Base-by-base conservation (phyloP, 2,888 invertebrate species). In the Acleris emargana region DNA sequence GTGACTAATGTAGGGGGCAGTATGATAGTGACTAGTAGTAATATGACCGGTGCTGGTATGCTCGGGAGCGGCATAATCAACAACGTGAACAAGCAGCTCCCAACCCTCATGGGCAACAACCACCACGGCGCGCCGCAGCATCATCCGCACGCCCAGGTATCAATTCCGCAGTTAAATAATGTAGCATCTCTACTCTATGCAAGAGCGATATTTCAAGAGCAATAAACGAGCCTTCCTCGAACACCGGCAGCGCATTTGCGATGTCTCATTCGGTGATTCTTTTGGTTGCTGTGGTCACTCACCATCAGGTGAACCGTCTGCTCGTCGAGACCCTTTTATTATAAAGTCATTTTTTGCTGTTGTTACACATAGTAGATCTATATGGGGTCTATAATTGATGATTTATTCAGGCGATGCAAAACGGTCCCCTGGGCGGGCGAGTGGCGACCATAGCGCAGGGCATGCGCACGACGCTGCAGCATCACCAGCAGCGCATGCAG, bases 1-100 rank as follows among this genome's bases (percentile, higher is more conserved):
- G 95, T 95, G 68, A 83, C 84, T 78, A 94, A 93, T 77, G 93
- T 94, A 54, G 94, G 94, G 71, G 96, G 95, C 78, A 91, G 88
- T 71, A 96, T 97, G 95, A 96, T 97, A 75, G 96, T 97, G 93
- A 96, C 96, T 25, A 97, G 96, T 79, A 95, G 95, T 79, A 95
- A 93, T 78, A 94, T 95, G 93, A 94, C 94, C 71, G 94, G 94
- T 68, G 94, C 95, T 78, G 94, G 90, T 62, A 96, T 96, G 94
- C 95, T 95, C 73, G 95, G 95, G 60, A 95, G 96, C 60, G 95
- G 96, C 58, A 95, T 96, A 55, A 95, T 96, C 73, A 97, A 96
- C 85, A 95, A 95, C 77, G 93, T 96, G 67, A 96, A 96, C 83
- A 96, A 96, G 82, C 96, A 96, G 82, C 93, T 96, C 72, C 93